phyloP scores from a whole-genome alignment of 1,140 invertebrate genomes.

The Drosophila varians region DNA sequence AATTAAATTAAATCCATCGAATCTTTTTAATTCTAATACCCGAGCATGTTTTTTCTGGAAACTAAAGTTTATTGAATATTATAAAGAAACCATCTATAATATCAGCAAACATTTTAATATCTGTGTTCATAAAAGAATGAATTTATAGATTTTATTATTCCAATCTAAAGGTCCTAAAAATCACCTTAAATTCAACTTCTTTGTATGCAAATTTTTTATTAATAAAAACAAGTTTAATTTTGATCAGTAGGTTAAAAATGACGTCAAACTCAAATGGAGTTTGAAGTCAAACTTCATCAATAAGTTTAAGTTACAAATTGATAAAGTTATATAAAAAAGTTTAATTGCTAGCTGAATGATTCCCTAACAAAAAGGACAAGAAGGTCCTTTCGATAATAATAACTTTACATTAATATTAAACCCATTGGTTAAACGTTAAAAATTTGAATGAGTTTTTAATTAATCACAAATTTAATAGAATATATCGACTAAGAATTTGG shows the following conservation, averaged over 20 bases:
- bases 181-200: background rate
- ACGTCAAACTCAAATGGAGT: background rate
- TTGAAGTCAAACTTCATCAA: no score
- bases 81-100: no score
- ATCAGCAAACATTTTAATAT: background rate
- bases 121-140: no score
- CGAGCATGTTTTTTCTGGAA: no score
- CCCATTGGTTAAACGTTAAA: background rate
- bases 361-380: no score
- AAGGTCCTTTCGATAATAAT: no score
- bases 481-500: constrained; percentile 1
- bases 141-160: background rate
- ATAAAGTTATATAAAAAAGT: background rate
- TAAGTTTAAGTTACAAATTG: no score
- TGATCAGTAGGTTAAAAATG: constrained; percentile 1
- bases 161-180: background rate
- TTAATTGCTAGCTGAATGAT: no score
- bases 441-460: background rate
- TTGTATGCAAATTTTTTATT: background rate
- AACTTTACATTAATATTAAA: background rate
- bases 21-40: background rate
- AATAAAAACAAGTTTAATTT: background rate
- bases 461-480: background rate
- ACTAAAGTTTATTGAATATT: background rate
- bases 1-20: background rate